These are phyloP conservation scores for Silvanus unidentatus DNA, from an alignment of 2,888 invertebrate species.

Conservation along the genomic window DNA sequence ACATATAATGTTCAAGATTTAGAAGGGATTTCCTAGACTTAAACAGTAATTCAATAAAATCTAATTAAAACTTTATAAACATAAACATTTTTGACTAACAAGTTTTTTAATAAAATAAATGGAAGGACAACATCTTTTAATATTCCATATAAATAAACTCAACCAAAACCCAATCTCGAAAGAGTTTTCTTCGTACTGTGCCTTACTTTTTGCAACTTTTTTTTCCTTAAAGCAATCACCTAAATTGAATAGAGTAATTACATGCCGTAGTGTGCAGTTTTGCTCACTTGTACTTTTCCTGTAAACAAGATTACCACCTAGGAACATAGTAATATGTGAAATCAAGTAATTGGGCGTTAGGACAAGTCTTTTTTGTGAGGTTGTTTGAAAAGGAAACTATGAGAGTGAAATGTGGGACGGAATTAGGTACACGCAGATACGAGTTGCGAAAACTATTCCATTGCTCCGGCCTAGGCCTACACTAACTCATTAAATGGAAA, in stretches of 20 bases:
- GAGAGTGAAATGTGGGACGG: too few relatives aligned
- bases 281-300: constrained; percentile 9
- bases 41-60: too few relatives aligned
- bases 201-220: neutral
- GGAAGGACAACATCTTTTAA: neutral
- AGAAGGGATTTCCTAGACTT: too few relatives aligned
- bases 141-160: neutral
- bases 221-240: constrained; percentile 8
- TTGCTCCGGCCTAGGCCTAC: too few relatives aligned
- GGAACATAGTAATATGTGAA: constrained; percentile 10
- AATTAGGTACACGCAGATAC: too few relatives aligned
- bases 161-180: too few relatives aligned
- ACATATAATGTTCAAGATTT: too few relatives aligned
- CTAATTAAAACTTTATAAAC: too few relatives aligned
- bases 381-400: constrained; percentile 2
- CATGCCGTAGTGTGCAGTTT: constrained; percentile 5
- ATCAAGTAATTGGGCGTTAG: constrained; percentile 15
- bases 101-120: constrained; percentile 1
- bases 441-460: too few relatives aligned
- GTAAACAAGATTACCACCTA: constrained; percentile 12
- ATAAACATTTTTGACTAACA: neutral
- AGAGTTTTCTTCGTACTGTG: too few relatives aligned
- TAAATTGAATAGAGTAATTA: constrained; percentile 12
- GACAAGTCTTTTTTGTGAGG: neutral
- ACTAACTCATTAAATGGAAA: too few relatives aligned